A percentile compares a stretch with the other conserved stretches of the same genome.
These are phyloP conservation scores for Rhinogobius similis DNA, from an alignment of 2,113 vertebrate species.

Conservation along the genomic window DNA sequence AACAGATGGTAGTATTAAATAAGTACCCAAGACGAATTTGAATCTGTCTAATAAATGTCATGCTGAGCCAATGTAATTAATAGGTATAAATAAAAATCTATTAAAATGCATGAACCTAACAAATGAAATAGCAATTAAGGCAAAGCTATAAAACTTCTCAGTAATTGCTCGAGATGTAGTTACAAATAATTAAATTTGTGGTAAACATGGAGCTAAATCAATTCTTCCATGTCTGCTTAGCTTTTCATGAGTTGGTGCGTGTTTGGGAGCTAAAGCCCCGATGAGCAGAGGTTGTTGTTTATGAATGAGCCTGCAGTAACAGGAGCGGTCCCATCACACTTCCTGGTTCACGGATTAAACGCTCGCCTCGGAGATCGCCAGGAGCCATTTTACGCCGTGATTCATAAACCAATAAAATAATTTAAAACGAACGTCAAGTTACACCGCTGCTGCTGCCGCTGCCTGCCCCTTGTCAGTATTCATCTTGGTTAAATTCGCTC, in stretches of 20 bases:
- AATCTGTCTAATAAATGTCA: background rate
- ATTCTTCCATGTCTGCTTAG: background rate
- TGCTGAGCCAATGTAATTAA: background rate
- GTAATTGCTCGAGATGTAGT: background rate
- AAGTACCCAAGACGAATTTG: background rate
- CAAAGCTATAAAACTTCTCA: background rate
- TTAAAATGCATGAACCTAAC: background rate
- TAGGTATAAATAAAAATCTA: background rate
- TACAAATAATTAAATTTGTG: background rate
- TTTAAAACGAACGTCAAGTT: background rate
- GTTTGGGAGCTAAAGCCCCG: background rate
- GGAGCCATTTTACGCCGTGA: background rate
- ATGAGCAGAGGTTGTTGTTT: conserved; percentile 3
- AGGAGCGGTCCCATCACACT: background rate
- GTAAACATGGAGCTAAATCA: background rate
- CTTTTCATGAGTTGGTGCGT: background rate
- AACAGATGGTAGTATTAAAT: background rate
- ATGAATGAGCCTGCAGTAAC: background rate
- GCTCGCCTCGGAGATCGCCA: conserved; percentile 1
- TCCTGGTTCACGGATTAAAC: conserved; percentile 9
- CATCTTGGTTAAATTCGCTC: conserved; percentile 46
- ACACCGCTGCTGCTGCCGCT: background rate
- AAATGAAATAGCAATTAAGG: background rate
- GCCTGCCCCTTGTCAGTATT: conserved; percentile 49
- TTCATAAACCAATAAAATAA: conserved; percentile 11